Base-by-base conservation (phyloP, 2,797 vertebrate genomes). In the Falco peregrinus region DNA sequence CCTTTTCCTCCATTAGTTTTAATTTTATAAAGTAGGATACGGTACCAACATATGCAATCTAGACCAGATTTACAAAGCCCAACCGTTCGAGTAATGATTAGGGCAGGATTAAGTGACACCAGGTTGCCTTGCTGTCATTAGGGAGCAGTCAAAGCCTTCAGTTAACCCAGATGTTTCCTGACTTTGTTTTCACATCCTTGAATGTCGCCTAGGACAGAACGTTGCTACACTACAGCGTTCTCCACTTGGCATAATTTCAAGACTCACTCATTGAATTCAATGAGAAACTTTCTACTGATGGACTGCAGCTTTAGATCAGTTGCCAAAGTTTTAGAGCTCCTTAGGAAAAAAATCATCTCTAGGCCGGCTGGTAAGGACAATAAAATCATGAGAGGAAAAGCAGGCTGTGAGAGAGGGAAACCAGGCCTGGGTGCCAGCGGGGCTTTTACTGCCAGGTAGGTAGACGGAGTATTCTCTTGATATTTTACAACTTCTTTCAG, bases 141-240 rank as follows among this genome's bases (percentile, higher is more conserved):
- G 43, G 29, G 33, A 57, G 68, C 18, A 73, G 64, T 37, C 3
- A 9, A 83, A 67, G 39, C 29, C 73, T 37, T 54, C 3, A 4
- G 47, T 69, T 74, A 53, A 50, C 9, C 47, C 86, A 84, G 80
- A 74, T 56, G 47, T 59, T 92, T 92, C 76, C 83, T 85, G 43
- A 59, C 67, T 91, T 85, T 91, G 48, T 81, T 94, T 80, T 29
- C 74, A 59, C 73, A 43, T 81, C 77, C 73, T n/a, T 26, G 35
- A 57, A 35, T 15, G 48, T 74, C 6, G 4, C 69, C 73, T 29
- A 10, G 9, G 71, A 51, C 37, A 59, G 71, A 80, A 41, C 15
- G 6, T 22, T 13, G 51, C 68, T 67, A 9, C 8, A 18, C 18
- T 25, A 15, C 63, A 87, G 76, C 2, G 0, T 33, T 29, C 67